Evolutionary conservation across 2,888 invertebrate genomes (phyloP).

Genomic region (Schrankia costaestrigalis): DNA sequence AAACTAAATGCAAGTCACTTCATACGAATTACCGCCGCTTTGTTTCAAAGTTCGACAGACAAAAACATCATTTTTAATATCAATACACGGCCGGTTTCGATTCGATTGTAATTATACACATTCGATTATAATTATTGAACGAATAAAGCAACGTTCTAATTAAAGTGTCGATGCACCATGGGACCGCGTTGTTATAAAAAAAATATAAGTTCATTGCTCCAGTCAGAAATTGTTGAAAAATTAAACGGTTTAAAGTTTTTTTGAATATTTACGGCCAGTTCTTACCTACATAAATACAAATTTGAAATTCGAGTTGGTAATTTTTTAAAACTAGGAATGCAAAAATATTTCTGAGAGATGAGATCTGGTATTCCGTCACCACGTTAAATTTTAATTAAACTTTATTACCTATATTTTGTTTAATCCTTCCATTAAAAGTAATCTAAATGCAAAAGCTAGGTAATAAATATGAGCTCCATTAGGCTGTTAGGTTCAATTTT

Average conservation of each 20-base stretch:
- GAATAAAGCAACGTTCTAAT: slow-evolving; percentile 60
- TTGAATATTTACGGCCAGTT: no score
- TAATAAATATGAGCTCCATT: not conserved
- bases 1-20: slow-evolving; percentile 72
- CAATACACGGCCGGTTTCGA: slow-evolving; percentile 47
- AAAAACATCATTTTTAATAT: slow-evolving; percentile 70
- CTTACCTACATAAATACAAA: no score
- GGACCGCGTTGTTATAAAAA: slow-evolving; percentile 34
- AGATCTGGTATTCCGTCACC: no score
- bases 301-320: slow-evolving; percentile 15
- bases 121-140: slow-evolving; percentile 50
- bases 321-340: slow-evolving; percentile 15
- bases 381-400: no score
- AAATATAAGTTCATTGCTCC: slow-evolving; percentile 26
- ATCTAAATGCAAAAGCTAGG: no score
- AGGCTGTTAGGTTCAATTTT: not conserved
- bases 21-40: slow-evolving; percentile 74
- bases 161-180: slow-evolving; percentile 50
- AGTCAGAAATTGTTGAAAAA: slow-evolving; percentile 39
- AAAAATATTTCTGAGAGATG: no score
- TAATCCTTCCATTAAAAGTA: no score
- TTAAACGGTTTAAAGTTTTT: slow-evolving; percentile 30
- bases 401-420: no score
- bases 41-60: slow-evolving; percentile 68
- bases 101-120: slow-evolving; percentile 63